Evolutionary conservation across 2,113 vertebrate species (phyloP).

Genomic region (Excalfactoria chinensis): DNA sequence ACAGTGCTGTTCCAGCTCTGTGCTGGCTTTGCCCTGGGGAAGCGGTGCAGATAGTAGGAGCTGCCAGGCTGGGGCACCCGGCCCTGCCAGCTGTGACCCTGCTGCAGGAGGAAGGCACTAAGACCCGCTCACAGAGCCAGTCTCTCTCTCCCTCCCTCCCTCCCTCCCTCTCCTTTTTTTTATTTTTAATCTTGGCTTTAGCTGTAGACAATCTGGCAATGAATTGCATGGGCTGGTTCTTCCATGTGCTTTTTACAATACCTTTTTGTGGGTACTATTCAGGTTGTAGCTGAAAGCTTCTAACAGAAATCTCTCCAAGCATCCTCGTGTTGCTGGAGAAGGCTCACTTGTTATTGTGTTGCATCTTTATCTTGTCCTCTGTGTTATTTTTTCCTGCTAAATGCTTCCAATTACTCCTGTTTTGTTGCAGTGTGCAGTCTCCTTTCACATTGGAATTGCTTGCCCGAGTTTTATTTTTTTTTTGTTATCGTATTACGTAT

Average conservation of each 20-base stretch:
- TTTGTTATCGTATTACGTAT: background rate
- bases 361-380: background rate
- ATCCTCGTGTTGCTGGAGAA: background rate
- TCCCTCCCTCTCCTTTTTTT: too few species aligned
- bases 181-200: background rate
- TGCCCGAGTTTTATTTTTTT: slow-evolving; percentile 1
- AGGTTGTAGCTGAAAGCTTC: background rate
- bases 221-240: background rate
- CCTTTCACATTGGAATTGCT: slow-evolving; percentile 1
- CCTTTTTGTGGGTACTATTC: background rate
- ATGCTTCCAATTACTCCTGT: background rate
- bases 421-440: background rate
- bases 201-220: background rate
- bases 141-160: background rate
- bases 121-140: background rate
- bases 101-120: background rate
- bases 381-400: slow-evolving; percentile 7
- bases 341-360: background rate
- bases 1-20: background rate
- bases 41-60: background rate
- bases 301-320: background rate
- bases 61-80: background rate
- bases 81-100: background rate
- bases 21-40: background rate
- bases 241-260: background rate